These are phyloP conservation scores for Xiphydria camelus DNA, from an alignment of 2,888 invertebrate genomes.

Conservation along the genomic window DNA sequence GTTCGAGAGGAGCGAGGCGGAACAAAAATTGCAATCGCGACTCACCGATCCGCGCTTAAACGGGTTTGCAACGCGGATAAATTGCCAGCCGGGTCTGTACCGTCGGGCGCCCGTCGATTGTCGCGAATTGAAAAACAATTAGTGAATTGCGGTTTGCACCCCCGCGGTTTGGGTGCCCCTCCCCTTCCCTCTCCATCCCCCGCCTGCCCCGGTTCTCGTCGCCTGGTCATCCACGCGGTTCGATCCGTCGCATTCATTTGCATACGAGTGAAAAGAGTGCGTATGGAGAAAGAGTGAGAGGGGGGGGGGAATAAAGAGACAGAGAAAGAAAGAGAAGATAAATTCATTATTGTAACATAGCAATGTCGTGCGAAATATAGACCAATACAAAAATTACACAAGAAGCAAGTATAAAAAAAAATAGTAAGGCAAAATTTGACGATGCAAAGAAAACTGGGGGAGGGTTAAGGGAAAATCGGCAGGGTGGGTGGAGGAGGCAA, in stretches of 20 bases:
- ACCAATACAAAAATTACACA: too few relatives aligned
- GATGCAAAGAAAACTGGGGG: too few relatives aligned
- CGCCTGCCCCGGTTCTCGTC: slow-evolving; percentile 9
- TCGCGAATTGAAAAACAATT: slow-evolving; percentile 53
- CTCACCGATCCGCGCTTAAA: too few relatives aligned
- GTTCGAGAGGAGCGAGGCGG: slow-evolving; percentile 5
- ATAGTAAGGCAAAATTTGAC: too few relatives aligned
- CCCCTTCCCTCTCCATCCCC: background rate
- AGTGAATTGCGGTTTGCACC: slow-evolving; percentile 45
- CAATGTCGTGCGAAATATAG: too few relatives aligned
- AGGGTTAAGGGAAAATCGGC: too few relatives aligned
- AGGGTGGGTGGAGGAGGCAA: slow-evolving; percentile 3
- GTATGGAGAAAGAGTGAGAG: background rate
- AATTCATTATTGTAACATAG: too few relatives aligned
- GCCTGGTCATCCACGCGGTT: slow-evolving; percentile 21
- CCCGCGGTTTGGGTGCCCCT: slow-evolving; percentile 12
- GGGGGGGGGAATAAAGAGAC: too few relatives aligned
- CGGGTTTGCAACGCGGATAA: too few relatives aligned
- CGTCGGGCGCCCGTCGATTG: slow-evolving; percentile 44
- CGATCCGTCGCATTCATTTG: slow-evolving; percentile 40
- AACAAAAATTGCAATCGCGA: slow-evolving; percentile 19
- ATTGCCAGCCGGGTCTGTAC: slow-evolving; percentile 8
- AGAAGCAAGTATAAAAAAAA: too few relatives aligned
- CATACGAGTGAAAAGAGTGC: slow-evolving; percentile 21
- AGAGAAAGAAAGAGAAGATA: too few relatives aligned